Evolutionary conservation across 2,113 vertebrate species (phyloP).

Genomic region (Emydocephalus ijimae): DNA sequence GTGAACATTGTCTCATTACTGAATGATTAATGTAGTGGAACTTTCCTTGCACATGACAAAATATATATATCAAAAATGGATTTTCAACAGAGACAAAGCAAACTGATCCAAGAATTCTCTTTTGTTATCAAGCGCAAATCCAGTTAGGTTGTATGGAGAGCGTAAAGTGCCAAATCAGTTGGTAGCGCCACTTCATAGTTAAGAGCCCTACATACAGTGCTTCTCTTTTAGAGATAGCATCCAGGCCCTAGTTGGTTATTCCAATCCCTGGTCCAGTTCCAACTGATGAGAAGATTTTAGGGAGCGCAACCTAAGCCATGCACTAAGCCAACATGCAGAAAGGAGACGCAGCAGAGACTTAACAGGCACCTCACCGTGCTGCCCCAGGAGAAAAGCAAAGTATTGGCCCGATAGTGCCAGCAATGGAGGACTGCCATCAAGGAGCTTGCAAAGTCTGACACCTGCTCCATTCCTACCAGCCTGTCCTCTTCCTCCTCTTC

Average conservation of each 20-base stretch:
- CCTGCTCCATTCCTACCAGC: slow-evolving; percentile 87
- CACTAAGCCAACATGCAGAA: slow-evolving; percentile 53
- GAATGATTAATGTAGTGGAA: background rate
- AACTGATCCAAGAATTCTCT: background rate
- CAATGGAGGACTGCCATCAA: slow-evolving; percentile 88
- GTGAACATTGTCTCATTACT: background rate
- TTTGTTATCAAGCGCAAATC: background rate
- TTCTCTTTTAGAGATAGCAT: background rate
- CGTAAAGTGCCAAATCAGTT: background rate
- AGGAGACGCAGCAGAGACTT: slow-evolving; percentile 26
- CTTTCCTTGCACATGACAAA: background rate
- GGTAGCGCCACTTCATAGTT: background rate
- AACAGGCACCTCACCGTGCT: slow-evolving; percentile 87
- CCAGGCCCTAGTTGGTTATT: background rate
- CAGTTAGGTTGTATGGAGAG: background rate
- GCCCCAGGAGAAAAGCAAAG: slow-evolving; percentile 89
- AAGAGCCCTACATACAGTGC: background rate
- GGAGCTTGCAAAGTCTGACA: slow-evolving; percentile 89
- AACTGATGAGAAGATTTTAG: background rate
- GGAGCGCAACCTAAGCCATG: slow-evolving; percentile 22
- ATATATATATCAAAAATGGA: background rate
- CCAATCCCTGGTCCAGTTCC: background rate
- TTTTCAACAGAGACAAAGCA: background rate
- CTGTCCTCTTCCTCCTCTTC: slow-evolving; percentile 69
- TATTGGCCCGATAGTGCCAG: slow-evolving; percentile 89